Evolutionary conservation across 2,113 vertebrate species (phyloP).

Genomic region (Callionymus lyra): DNA sequence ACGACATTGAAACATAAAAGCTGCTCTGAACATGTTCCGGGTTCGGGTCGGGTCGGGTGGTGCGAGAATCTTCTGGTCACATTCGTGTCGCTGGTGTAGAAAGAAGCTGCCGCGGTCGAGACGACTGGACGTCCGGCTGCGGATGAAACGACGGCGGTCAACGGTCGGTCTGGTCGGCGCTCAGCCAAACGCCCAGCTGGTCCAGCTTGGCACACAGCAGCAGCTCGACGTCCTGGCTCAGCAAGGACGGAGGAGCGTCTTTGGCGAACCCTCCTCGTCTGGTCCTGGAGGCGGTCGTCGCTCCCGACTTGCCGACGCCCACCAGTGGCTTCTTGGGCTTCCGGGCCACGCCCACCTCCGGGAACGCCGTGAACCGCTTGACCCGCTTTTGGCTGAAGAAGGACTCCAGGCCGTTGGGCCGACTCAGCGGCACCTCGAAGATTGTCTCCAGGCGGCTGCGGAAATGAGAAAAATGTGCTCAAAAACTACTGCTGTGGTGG

Average conservation of each 20-base stretch:
- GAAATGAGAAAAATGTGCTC: not conserved
- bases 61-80: not conserved
- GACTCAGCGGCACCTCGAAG: conserved; percentile 75
- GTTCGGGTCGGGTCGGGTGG: too few species aligned
- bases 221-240: conserved; percentile 66
- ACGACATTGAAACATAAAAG: too few species aligned
- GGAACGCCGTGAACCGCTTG: conserved; percentile 74
- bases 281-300: conserved; percentile 29
- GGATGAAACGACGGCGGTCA: conserved; percentile 17
- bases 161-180: conserved; percentile 28
- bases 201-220: conserved; percentile 66
- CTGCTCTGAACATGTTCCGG: too few species aligned
- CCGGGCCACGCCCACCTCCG: conserved; percentile 68
- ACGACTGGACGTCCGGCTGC: not conserved
- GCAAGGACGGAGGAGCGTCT: conserved; percentile 20
- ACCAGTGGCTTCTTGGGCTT: conserved; percentile 64
- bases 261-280: conserved; percentile 45
- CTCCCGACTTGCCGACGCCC: conserved; percentile 20
- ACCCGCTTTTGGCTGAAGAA: conserved; percentile 74
- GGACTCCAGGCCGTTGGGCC: conserved; percentile 70
- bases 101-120: not conserved
- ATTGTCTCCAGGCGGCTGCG: conserved; percentile 79
- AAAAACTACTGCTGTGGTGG: too few species aligned
- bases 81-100: not conserved
- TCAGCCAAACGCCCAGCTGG: conserved; percentile 58